Percentiles rank a stretch among this genome's conserved stretches.
Evolutionary conservation across 2,797 vertebrate species (phyloP).

Genomic region (Sebastolobus altivelis): DNA sequence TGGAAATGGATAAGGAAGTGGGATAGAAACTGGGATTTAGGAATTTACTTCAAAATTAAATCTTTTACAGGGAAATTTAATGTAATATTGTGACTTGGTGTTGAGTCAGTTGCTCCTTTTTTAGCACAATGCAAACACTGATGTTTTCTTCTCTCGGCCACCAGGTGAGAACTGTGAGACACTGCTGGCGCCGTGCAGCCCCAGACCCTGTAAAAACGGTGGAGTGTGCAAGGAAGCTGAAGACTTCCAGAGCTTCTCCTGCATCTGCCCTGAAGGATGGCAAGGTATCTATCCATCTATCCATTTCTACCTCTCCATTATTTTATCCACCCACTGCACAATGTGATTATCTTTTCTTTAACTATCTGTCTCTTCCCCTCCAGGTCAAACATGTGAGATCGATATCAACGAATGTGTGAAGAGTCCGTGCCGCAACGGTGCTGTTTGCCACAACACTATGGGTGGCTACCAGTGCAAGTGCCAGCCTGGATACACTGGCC

Average conservation of each 20-base stretch:
- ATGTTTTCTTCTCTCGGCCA: conserved; percentile 25
- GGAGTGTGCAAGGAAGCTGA: conserved; percentile 92
- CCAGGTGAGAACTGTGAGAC: conserved; percentile 93
- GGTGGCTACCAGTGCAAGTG: conserved; percentile 92
- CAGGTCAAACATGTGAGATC: conserved; percentile 94
- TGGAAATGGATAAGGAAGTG: conserved; percentile 89
- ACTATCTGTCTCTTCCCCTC: conserved; percentile 10
- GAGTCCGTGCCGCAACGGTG: conserved; percentile 90
- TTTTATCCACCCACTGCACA: not conserved
- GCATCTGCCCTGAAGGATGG: conserved; percentile 93
- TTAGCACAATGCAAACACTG: conserved; percentile 11
- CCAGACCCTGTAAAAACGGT: conserved; percentile 92
- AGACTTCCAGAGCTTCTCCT: conserved; percentile 96
- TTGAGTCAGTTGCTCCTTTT: conserved; percentile 2
- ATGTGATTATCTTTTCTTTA: not conserved
- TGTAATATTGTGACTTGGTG: not conserved
- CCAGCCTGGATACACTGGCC: conserved; percentile 90
- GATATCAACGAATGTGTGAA: conserved; percentile 96
- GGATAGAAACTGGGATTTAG: conserved; percentile 82
- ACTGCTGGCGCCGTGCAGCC: conserved; percentile 91
- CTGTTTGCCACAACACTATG: conserved; percentile 91
- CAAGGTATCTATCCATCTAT: conserved; percentile 87
- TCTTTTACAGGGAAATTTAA: not conserved
- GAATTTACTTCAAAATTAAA: conserved; percentile 10
- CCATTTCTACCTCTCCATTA: not conserved